These are phyloP conservation scores for Stratiolaelaps scimitus DNA, from an alignment of 1,140 invertebrate species.

Conservation along the genomic window DNA sequence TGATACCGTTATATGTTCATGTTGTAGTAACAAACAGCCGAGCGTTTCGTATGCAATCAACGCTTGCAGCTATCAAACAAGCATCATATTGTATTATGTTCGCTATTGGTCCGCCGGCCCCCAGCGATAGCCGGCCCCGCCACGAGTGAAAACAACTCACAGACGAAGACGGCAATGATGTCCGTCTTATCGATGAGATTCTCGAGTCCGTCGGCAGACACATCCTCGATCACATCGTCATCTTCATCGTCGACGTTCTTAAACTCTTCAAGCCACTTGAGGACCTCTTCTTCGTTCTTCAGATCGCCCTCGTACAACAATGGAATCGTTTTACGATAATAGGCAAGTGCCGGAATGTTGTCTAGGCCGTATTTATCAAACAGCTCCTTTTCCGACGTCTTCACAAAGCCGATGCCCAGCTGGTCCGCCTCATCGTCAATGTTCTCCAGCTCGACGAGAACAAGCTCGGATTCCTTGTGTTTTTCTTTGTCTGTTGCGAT, in stretches of 20 bases:
- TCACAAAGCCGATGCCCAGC: conserved; percentile 82
- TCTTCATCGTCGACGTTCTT: conserved; percentile 47
- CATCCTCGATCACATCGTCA: conserved; percentile 79
- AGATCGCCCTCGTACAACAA: conserved; percentile 67
- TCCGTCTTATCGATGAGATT: conserved; percentile 78
- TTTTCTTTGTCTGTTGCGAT: conserved; percentile 64
- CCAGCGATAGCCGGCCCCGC: not conserved
- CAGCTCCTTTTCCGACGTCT: conserved; percentile 77
- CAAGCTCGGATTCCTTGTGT: conserved; percentile 78
- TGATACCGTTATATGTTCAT: no score
- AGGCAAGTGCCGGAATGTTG: conserved; percentile 70
- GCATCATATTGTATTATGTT: not conserved
- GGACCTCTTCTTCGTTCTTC: conserved; percentile 37
- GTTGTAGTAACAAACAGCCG: no score
- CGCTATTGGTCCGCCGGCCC: not conserved
- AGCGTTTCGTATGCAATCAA: not conserved
- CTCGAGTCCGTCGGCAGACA: conserved; percentile 52
- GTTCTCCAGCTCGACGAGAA: conserved; percentile 73
- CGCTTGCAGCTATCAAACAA: conserved; percentile 4
- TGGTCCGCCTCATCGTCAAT: conserved; percentile 92
- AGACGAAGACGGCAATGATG: conserved; percentile 45
- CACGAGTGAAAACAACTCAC: conserved; percentile 34
- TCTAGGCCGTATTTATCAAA: conserved; percentile 75
- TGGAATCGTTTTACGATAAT: conserved; percentile 84
- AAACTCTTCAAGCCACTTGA: conserved; percentile 38